These are phyloP conservation scores for Colossoma macropomum DNA, from an alignment of 2,113 vertebrate species.

Conservation along the genomic window DNA sequence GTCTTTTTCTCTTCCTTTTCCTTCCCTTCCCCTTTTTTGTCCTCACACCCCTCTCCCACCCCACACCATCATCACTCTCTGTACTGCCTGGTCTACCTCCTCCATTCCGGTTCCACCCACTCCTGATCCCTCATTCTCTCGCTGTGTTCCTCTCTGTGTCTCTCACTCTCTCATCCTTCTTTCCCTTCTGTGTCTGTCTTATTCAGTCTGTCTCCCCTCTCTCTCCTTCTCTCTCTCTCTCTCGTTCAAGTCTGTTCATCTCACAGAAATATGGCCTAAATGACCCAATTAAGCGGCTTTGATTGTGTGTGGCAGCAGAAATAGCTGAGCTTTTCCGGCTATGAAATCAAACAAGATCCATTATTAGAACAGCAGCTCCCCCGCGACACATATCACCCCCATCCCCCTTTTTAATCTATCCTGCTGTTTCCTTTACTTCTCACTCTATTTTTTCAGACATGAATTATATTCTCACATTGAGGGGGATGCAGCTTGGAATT, in stretches of 20 bases:
- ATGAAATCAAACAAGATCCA: constrained; percentile 63
- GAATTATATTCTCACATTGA: neutral
- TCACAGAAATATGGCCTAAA: constrained; percentile 54
- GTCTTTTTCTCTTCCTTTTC: too few relatives aligned
- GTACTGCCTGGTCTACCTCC: neutral
- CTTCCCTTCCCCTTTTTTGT: neutral
- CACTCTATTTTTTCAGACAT: neutral
- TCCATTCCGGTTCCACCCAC: neutral
- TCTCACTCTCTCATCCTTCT: neutral
- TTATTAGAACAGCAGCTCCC: constrained; percentile 65
- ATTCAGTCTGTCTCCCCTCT: neutral
- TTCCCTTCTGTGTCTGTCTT: neutral
- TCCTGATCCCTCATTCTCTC: neutral
- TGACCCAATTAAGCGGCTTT: constrained; percentile 69
- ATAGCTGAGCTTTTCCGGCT: constrained; percentile 55
- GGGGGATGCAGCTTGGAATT: neutral
- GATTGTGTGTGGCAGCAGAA: constrained; percentile 58
- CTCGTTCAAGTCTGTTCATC: constrained; percentile 46
- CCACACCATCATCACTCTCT: neutral
- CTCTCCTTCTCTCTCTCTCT: neutral
- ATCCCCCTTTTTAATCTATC: neutral
- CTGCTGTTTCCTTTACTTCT: constrained; percentile 12
- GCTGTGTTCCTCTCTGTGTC: neutral
- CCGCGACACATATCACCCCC: constrained; percentile 31
- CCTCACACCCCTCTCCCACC: neutral